phyloP scores from a whole-genome alignment of 2,113 vertebrate species.

The Marmota monax region DNA sequence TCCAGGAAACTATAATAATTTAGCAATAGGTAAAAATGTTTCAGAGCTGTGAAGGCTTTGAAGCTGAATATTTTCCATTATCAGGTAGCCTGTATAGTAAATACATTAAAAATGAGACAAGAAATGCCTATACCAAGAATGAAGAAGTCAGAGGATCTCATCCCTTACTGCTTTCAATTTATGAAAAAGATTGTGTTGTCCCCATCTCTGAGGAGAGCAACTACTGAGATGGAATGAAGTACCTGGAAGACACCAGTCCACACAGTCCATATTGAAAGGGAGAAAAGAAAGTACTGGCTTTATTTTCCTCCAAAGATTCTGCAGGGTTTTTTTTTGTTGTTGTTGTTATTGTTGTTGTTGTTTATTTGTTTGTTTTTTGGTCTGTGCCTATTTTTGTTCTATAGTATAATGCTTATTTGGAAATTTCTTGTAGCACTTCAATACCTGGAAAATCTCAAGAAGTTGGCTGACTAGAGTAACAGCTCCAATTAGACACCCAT shows the following conservation, averaged over 20 bases:
- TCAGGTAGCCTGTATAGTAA: not conserved
- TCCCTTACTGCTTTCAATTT: not conserved
- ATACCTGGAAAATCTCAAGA: not conserved
- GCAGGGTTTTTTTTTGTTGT: not conserved
- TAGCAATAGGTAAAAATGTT: slow-evolving; percentile 1
- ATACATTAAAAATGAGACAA: not conserved
- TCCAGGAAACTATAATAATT: slow-evolving; percentile 59
- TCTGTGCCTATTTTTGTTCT: not conserved
- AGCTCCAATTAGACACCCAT: not conserved
- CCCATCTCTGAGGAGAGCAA: not conserved
- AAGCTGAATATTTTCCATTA: not conserved
- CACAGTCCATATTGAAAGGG: not conserved
- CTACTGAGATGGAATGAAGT: not conserved
- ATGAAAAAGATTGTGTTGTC: not conserved
- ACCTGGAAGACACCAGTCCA: not conserved
- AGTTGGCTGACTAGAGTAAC: not conserved
- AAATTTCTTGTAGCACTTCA: not conserved
- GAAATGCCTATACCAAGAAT: not conserved
- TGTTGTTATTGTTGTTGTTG: too few species aligned
- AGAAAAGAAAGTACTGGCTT: not conserved
- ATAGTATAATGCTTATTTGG: not conserved
- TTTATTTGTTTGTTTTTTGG: not conserved
- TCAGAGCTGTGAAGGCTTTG: not conserved
- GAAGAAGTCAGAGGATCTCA: not conserved
- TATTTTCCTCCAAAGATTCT: not conserved